These are phyloP conservation scores for Hydrolagus colliei DNA, from an alignment of 2,797 vertebrate genomes.

Conservation along the genomic window DNA sequence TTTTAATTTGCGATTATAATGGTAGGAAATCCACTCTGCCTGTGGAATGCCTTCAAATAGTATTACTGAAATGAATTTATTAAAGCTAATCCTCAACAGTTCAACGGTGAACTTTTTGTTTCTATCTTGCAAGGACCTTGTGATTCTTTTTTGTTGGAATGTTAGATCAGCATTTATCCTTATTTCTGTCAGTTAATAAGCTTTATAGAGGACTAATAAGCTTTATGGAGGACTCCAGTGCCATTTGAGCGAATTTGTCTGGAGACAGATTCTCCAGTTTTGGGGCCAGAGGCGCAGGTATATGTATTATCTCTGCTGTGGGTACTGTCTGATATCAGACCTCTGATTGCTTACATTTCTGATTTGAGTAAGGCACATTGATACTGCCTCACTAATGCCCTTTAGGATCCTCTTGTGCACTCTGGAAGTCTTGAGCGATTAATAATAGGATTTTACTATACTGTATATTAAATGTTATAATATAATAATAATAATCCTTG, in stretches of 20 bases:
- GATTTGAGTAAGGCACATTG: no score
- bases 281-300: slow-evolving; percentile 49
- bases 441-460: no score
- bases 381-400: no score
- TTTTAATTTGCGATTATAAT: no score
- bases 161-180: neutral
- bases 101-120: no score
- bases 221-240: slow-evolving; percentile 39
- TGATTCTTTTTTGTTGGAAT: neutral
- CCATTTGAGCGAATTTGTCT: slow-evolving; percentile 56
- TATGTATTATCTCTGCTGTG: neutral
- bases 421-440: no score
- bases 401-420: no score
- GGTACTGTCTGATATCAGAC: no score
- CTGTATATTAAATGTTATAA: no score
- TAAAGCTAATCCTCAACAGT: neutral
- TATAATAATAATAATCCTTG: no score
- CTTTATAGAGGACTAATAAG: neutral
- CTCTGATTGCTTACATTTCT: no score
- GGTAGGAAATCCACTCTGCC: no score
- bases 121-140: neutral
- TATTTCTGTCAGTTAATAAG: neutral
- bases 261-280: slow-evolving; percentile 49
- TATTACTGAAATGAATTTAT: neutral
- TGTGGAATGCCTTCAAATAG: neutral